Evolutionary conservation across 2,797 vertebrate genomes (phyloP), one percentile per base, ranked within the genome.

Genomic region (Balearica regulorum): DNA sequence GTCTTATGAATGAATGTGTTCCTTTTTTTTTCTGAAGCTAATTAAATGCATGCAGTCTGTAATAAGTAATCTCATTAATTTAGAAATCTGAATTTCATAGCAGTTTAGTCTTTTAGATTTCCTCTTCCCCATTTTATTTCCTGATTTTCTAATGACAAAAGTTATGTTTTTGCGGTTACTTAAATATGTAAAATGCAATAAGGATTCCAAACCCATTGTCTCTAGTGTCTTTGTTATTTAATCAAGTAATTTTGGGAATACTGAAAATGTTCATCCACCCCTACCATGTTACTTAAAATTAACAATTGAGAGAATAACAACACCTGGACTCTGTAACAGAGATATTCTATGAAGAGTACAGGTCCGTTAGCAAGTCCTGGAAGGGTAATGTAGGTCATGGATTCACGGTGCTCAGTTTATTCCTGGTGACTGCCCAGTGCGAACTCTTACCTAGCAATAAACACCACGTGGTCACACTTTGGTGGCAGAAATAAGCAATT

Each of bases 11-110:
- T 96, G 80, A 94, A 88, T 92, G 43, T 87, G 15, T 89, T 89
- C 84, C 65, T 87, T 84, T 95, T 84, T 95, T 61, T 95, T 84
- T 89, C 90, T 88, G 82, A 71, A 84, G 89, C 92, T 95, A 94
- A 96, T 94, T 87, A 91, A 95, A 95, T 94, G 96, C 95, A 93
- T 96, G 95, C 83, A 93, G 24, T 95, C 62, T 92, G 29, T 94
- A 83, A 91, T 92, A 69, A 92, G 89, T 96, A 96, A 95, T 96
- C 89, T 94, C 53, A 88, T 96, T 96, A 94, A 94, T 96, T 94
- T 94, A 75, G 65, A 69, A 91, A 93, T 91, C 87, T 90, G 61
- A 92, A 65, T 93, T 93, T 93, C 84, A 89, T 44, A 85, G 21
- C 73, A 92, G 39, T 69, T 93, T 86, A 90, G 87, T 96, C 46